phyloP scores from a whole-genome alignment of 1,140 invertebrate species.

The Alviniconcha marisindica region DNA sequence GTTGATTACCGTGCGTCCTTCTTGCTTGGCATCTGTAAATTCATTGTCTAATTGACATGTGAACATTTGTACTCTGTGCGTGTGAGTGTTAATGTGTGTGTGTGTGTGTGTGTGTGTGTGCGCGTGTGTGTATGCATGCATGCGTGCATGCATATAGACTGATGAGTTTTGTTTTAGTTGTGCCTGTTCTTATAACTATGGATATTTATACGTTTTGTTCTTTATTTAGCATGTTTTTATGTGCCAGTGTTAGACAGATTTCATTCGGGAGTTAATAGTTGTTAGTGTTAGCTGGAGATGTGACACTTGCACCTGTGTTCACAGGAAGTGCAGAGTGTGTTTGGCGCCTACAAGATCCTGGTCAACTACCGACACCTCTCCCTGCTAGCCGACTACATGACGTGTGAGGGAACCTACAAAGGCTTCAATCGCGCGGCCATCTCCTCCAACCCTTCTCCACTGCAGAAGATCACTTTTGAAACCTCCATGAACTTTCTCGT shows the following conservation, averaged over 20 bases:
- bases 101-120: no score
- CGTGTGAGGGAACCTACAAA: conserved; percentile 91
- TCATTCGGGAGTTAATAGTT: not conserved
- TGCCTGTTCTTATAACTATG: no score
- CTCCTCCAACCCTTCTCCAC: conserved; percentile 89
- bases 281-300: no score
- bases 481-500: conserved; percentile 92
- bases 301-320: conserved; percentile 43
- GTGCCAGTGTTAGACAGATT: not conserved
- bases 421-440: conserved; percentile 95
- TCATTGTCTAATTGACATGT: no score
- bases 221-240: not conserved
- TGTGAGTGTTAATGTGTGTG: no score
- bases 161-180: no score
- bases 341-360: conserved; percentile 96
- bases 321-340: conserved; percentile 93
- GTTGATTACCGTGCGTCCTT: no score
- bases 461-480: conserved; percentile 99
- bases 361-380: conserved; percentile 96
- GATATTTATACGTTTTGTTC: no score
- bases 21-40: no score
- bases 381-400: conserved; percentile 98
- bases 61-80: no score
- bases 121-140: no score
- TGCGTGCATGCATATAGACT: no score